Conservation (phyloP, 2,888 invertebrate genomes). For the Torymus tubicola region DNA sequence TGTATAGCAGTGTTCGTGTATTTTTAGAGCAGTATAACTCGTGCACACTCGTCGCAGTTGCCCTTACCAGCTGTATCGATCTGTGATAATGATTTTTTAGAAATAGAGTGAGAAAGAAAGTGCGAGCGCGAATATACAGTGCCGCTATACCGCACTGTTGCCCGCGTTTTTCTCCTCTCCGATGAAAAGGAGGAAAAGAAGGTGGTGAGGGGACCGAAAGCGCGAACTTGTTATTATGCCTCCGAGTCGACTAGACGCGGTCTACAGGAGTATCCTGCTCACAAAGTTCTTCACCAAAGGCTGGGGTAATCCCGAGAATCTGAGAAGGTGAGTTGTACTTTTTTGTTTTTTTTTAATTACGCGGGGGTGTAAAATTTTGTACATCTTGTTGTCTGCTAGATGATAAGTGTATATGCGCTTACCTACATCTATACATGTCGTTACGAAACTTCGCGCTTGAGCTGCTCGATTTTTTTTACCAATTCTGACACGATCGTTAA, state of each 20-base stretch:
- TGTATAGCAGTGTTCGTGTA: conserved; percentile 5
- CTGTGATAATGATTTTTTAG: conserved; percentile 33
- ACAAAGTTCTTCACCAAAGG: conserved; percentile 96
- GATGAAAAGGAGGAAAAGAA: too few relatives aligned
- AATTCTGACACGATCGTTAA: too few relatives aligned
- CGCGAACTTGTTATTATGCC: conserved; percentile 65
- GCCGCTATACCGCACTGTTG: neutral
- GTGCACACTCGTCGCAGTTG: neutral
- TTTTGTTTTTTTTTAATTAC: neutral
- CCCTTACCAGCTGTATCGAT: neutral
- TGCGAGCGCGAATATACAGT: neutral
- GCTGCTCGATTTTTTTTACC: too few relatives aligned
- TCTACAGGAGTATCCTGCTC: conserved; percentile 90
- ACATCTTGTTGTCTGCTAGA: too few relatives aligned
- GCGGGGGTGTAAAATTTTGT: too few relatives aligned
- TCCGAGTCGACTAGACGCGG: conserved; percentile 81
- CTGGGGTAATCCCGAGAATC: conserved; percentile 95
- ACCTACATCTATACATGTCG: too few relatives aligned
- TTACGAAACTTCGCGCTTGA: too few relatives aligned
- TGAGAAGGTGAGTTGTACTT: conserved; percentile 81
- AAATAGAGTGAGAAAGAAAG: neutral
- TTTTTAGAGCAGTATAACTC: conserved; percentile 24
- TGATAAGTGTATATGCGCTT: too few relatives aligned
- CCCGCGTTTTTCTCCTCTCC: neutral
- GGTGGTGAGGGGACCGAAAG: too few relatives aligned